Evolutionary conservation across 2,113 vertebrate species (phyloP), one percentile per base, ranked within the genome.

Genomic region (Myrmophylax atrothorax): DNA sequence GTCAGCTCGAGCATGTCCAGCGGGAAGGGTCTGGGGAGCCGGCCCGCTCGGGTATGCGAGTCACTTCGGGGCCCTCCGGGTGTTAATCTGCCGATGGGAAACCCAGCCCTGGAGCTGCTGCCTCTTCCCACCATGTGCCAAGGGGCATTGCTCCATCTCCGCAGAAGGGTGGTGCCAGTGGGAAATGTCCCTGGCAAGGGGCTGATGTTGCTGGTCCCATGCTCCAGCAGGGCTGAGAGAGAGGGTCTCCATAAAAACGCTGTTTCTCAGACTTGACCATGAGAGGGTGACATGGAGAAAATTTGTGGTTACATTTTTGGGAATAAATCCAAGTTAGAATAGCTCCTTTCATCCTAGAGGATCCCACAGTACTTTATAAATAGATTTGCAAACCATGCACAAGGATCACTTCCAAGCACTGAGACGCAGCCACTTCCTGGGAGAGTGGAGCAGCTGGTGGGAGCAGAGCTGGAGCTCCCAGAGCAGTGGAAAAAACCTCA

Each of bases 321-420:
- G 60, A 73, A 68, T 66, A 69, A 96, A 78, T 19, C 44, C 37
- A 7, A 29, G 31, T 73, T 53, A 58, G 52, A 91, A 93, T 1
- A 58, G 77, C 58, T 92, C 70, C 77, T 93, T 91, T 89, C 81
- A 93, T 50, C 62, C 86, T 17, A 42, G 12, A 70, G 72, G 82
- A 88, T 76, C 82, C 82, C 77, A 53, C 69, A 44, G 94, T 4
- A 81, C 31, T 91, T 60, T 96, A 95, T 95, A 96, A 97, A 96
- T 72, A 92, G 94, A 58, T 37, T 8, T 4, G 11, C 82, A 66
- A 76, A 6, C 73, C 47, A 1, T 22, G 84, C 62, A 4, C 50
- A 2, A 17, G 87, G 94, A 75, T 91, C 81, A 3, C 49, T 91
- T 91, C 90, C 95, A 78, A 90, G 93, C 84, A 9, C 60, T 2